Evolutionary conservation across 1,140 invertebrate genomes (phyloP).

Genomic region (Zaprionus camerounensis): DNA sequence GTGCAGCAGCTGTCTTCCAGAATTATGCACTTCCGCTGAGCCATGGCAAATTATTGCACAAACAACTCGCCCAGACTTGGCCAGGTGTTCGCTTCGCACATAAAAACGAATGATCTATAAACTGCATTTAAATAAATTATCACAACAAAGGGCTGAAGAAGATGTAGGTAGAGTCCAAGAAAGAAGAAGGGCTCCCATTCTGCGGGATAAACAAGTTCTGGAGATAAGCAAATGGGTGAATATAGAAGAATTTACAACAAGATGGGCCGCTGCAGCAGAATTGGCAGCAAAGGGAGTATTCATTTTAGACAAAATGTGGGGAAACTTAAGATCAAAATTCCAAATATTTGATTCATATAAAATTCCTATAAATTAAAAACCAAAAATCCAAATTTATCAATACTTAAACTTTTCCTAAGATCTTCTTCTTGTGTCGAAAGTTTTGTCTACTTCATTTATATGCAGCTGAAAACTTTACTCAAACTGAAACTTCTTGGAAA

Average conservation of each 20-base stretch:
- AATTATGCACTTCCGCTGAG: constrained; percentile 55
- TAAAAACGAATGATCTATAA: constrained; percentile 54
- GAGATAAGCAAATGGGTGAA: neutral
- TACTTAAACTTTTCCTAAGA: neutral
- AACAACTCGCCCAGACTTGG: constrained; percentile 6
- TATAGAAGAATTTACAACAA: constrained; percentile 18
- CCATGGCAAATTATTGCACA: constrained; percentile 53
- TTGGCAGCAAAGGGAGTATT: neutral
- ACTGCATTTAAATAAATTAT: constrained; percentile 77
- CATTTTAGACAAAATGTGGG: constrained; percentile 19
- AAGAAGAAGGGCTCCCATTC: neutral
- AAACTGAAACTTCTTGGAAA: constrained; percentile 23
- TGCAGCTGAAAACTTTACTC: neutral
- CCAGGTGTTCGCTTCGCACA: constrained; percentile 52
- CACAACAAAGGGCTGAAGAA: constrained; percentile 47
- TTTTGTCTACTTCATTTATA: neutral
- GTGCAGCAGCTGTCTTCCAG: constrained; percentile 43
- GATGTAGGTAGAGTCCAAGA: constrained; percentile 1
- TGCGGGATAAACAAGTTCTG: constrained; percentile 37
- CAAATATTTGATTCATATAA: neutral
- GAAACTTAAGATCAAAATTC: constrained; percentile 5
- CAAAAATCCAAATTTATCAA: neutral
- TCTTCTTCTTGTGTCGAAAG: neutral
- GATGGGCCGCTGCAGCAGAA: neutral
- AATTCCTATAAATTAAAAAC: neutral